Evolutionary conservation across 2,113 vertebrate species (phyloP).

Genomic region (Prunella himalayana): DNA sequence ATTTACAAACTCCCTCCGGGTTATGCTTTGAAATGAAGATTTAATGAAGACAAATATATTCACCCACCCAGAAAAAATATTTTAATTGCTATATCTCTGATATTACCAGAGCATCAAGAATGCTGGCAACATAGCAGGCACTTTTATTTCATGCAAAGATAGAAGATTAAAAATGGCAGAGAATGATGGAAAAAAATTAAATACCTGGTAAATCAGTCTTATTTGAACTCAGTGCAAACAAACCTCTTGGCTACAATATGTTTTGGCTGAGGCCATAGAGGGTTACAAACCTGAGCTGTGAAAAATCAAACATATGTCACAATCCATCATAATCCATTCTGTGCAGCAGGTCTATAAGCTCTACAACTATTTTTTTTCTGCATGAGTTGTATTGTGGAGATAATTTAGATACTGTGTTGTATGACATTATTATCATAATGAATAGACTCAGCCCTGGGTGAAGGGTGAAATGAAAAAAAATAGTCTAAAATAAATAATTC

Average conservation of each 20-base stretch:
- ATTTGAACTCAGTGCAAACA: background rate
- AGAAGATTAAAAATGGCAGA: background rate
- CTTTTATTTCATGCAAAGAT: background rate
- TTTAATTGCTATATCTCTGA: constrained; percentile 14
- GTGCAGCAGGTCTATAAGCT: background rate
- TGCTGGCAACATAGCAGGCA: background rate
- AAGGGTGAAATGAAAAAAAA: background rate
- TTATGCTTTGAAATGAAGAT: constrained; percentile 24
- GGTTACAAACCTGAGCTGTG: background rate
- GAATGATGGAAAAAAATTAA: background rate
- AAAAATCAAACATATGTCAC: background rate
- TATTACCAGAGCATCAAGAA: background rate
- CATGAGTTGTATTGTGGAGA: background rate
- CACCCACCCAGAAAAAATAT: background rate
- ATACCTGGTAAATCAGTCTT: background rate
- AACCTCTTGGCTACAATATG: background rate
- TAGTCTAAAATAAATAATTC: background rate
- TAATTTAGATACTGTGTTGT: background rate
- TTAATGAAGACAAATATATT: constrained; percentile 46
- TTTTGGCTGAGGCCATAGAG: background rate
- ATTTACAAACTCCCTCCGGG: background rate
- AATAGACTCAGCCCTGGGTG: background rate
- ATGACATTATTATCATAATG: background rate
- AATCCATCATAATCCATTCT: background rate
- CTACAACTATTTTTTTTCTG: background rate